Evolutionary conservation across 1,140 invertebrate genomes (phyloP), one percentile per base, ranked within the genome.

Genomic region (Lepidurus apus): DNA sequence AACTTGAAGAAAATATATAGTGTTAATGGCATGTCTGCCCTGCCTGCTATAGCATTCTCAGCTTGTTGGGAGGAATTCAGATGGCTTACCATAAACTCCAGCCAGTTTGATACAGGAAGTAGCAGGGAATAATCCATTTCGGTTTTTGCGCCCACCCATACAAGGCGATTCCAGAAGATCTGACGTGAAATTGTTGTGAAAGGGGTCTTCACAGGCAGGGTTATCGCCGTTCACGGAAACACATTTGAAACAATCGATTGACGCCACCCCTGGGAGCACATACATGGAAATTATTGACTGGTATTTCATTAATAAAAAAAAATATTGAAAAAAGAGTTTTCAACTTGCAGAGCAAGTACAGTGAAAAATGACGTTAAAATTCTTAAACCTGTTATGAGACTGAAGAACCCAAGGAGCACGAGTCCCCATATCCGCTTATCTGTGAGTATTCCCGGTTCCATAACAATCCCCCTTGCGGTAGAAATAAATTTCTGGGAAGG

Each of bases 181-280:
- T 26, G 90, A 85, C 1, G 93, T 94, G 81, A 91, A 93, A 85
- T 96, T 96, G 84, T 96, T 95, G 86, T 98, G 96, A 86, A 98
- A 99, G 0, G 95, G 95, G 87, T 98, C 97, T 84, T 98, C 96
- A 85, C 96, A 98, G 3, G 91, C 90, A 79, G 89, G 89, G 84
- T 96, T 96, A 82, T 90, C 87, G 10, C 93, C 92, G 84, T 95
- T 94, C 84, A 95, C 89, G 1, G 96, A 98, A 17, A 95, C 93
- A 84, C 97, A 98, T 84, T 96, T 96, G 87, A 97, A 98, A 85
- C 96, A 98, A 84, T 98, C 96, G 83, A 98, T 95, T 47, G 89
- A 87, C 45, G 85, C 83, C 7, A 85, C 90, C 45, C 78, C 80
- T 83, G 81, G 11, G 26, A 26, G 7, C 21, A 17, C 24, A 34